Evolutionary conservation across 2,888 invertebrate species (phyloP).

Genomic region (Ferrisia virgata): DNA sequence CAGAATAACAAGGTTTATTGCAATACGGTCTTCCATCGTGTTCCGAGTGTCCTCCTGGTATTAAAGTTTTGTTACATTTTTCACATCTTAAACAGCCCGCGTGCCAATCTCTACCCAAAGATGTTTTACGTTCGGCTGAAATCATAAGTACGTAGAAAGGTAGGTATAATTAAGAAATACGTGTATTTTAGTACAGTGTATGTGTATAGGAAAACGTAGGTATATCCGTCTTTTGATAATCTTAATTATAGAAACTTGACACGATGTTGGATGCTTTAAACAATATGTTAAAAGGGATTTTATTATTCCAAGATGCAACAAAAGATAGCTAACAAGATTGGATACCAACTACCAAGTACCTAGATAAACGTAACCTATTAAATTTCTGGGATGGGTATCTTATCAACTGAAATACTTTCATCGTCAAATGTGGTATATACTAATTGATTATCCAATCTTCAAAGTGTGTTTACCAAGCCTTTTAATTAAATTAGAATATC

Average conservation of each 20-base stretch:
- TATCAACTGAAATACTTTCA: not conserved
- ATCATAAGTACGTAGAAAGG: not conserved
- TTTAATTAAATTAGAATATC: not conserved
- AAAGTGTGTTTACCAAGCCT: not conserved
- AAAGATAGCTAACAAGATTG: too few relatives aligned
- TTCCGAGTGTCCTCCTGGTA: slow-evolving; percentile 67
- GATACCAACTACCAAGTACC: not conserved
- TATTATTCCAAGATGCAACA: not conserved
- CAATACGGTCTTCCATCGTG: slow-evolving; percentile 80
- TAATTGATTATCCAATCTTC: not conserved
- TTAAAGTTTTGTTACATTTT: slow-evolving; percentile 68
- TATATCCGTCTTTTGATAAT: not conserved
- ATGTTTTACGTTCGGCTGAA: slow-evolving; percentile 68
- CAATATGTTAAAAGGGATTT: not conserved
- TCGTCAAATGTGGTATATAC: not conserved
- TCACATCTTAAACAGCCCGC: slow-evolving; percentile 65
- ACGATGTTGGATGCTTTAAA: not conserved
- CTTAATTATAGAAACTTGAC: not conserved
- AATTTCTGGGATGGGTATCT: not conserved
- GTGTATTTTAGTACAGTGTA: too few relatives aligned
- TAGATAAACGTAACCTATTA: not conserved
- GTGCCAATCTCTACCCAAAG: slow-evolving; percentile 71
- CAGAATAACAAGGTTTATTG: slow-evolving; percentile 79
- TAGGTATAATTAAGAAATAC: not conserved
- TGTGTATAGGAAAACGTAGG: too few relatives aligned